phyloP scores from a whole-genome alignment of 2,113 vertebrate species.

The Centrocercus urophasianus region DNA sequence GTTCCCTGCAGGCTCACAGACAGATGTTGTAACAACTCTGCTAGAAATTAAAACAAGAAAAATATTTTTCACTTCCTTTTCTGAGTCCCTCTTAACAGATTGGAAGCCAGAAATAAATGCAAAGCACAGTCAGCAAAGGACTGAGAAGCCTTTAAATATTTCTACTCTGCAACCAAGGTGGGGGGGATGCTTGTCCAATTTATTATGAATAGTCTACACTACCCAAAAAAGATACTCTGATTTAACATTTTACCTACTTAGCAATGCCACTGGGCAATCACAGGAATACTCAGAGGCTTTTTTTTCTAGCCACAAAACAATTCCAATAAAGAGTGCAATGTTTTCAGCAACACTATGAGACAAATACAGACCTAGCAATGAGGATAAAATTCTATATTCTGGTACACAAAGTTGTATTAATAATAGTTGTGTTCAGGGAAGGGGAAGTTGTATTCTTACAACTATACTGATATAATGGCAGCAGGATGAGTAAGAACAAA shows the following conservation, averaged over 20 bases:
- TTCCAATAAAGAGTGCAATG: background rate
- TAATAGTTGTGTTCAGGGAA: background rate
- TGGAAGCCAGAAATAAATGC: constrained; percentile 69
- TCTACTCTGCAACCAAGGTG: background rate
- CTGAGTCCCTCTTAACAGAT: constrained; percentile 57
- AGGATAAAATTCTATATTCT: background rate
- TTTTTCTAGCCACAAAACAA: background rate
- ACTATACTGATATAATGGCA: background rate
- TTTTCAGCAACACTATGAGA: background rate
- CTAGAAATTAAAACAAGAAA: constrained; percentile 54
- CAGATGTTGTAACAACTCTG: constrained; percentile 58
- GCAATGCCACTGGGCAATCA: background rate
- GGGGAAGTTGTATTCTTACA: background rate
- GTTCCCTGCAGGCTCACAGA: constrained; percentile 23
- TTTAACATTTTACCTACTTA: background rate
- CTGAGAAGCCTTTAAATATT: constrained; percentile 32
- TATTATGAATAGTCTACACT: background rate
- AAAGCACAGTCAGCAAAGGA: constrained; percentile 37
- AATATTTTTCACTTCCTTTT: constrained; percentile 73
- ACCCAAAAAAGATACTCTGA: background rate
- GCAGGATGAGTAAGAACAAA: background rate
- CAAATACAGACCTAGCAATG: background rate
- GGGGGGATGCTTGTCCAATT: background rate
- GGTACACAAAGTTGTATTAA: background rate
- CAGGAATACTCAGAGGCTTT: background rate